Evolutionary conservation across 1,140 invertebrate genomes (phyloP).

Genomic region (Ditylenchus dipsaci): DNA sequence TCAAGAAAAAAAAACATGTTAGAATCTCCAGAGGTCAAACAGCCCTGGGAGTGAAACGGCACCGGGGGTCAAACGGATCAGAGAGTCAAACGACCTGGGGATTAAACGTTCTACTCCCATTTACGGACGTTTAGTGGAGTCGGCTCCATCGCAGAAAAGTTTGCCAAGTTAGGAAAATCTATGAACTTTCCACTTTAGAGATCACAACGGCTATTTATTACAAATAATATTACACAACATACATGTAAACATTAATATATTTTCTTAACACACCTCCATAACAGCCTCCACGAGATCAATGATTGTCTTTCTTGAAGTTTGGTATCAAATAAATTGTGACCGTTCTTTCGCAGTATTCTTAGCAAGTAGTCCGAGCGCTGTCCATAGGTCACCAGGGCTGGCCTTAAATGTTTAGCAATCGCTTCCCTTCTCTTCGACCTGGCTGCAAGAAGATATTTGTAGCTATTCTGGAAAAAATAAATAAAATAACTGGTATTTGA

Average conservation of each 20-base stretch:
- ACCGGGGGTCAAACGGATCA: no score
- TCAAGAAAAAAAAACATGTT: no score
- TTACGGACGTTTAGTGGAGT: no score
- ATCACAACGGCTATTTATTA: no score
- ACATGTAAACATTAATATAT: neutral
- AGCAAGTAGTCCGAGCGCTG: slow-evolving; percentile 39
- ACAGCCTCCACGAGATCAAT: slow-evolving; percentile 34
- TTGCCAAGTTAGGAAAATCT: no score
- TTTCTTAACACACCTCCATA: slow-evolving; percentile 34
- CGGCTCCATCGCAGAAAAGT: no score
- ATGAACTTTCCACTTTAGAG: no score
- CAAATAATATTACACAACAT: no score
- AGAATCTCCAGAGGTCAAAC: no score
- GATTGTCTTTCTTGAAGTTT: slow-evolving; percentile 22
- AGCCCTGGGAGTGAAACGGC: no score
- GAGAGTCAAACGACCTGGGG: no score
- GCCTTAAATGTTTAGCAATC: neutral
- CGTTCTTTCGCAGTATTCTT: slow-evolving; percentile 4
- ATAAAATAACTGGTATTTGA: neutral
- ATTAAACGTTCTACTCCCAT: no score
- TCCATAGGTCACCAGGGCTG: slow-evolving; percentile 27
- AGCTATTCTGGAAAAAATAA: slow-evolving; percentile 26
- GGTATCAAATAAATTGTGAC: slow-evolving; percentile 38
- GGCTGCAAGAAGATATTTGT: slow-evolving; percentile 9
- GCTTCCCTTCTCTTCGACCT: neutral